These are phyloP conservation scores for Ctena decussata DNA, from an alignment of 2,888 invertebrate species.

Conservation along the genomic window DNA sequence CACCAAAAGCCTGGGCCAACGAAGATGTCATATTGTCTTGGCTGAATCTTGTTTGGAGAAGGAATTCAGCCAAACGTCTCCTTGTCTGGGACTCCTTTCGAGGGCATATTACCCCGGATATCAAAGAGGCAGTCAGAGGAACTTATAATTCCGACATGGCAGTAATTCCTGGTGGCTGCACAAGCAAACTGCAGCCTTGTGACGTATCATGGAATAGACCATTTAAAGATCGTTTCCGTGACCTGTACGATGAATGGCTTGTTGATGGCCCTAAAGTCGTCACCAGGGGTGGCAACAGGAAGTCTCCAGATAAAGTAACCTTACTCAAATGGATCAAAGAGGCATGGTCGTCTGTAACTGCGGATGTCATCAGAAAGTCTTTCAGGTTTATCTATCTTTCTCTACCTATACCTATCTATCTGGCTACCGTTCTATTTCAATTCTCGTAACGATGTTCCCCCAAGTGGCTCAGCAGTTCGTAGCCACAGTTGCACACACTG, in stretches of 20 bases:
- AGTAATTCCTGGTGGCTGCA: neutral
- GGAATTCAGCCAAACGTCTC: neutral
- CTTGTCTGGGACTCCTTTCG: neutral
- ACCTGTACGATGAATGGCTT: neutral
- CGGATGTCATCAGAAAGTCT: neutral
- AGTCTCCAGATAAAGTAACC: neutral
- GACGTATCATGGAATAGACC: constrained; percentile 6
- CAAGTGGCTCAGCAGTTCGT: too few relatives aligned
- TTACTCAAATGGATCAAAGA: constrained; percentile 1
- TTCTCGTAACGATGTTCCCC: too few relatives aligned
- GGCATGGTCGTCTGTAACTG: neutral
- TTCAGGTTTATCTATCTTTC: neutral
- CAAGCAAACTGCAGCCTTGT: neutral
- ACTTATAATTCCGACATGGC: neutral
- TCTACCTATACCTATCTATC: neutral
- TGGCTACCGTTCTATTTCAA: neutral
- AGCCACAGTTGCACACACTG: too few relatives aligned
- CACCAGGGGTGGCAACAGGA: neutral
- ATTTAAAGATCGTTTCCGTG: neutral
- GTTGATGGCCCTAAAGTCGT: neutral
- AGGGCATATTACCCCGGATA: neutral
- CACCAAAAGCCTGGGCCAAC: neutral
- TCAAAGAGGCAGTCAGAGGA: neutral
- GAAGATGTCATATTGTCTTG: neutral
- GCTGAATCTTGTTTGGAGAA: neutral